Evolutionary conservation across 2,797 vertebrate genomes (phyloP).

Genomic region (Megaceryle alcyon): DNA sequence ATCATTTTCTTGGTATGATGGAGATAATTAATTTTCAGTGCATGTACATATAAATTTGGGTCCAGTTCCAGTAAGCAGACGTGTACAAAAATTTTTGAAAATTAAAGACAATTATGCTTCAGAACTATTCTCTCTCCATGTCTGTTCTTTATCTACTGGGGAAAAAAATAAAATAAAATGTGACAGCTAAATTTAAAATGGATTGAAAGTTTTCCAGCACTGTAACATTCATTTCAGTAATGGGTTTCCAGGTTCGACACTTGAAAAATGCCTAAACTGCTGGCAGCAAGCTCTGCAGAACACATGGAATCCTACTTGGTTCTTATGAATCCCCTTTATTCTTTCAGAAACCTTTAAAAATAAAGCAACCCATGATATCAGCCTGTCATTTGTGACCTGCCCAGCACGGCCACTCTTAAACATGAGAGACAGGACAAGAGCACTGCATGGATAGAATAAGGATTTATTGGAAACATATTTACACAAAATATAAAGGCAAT

Average conservation of each 20-base stretch:
- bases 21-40: not conserved
- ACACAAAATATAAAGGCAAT: not conserved
- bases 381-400: not conserved
- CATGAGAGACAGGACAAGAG: not conserved
- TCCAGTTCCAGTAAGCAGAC: not conserved
- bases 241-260: not conserved
- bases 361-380: not conserved
- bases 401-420: not conserved
- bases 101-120: not conserved
- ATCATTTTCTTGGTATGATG: not conserved
- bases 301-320: not conserved
- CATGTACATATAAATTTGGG: not conserved
- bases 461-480: slow-evolving; percentile 40
- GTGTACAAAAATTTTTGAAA: not conserved
- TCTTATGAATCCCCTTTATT: not conserved
- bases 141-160: not conserved
- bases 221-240: not conserved
- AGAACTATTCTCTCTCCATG: not conserved
- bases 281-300: not conserved
- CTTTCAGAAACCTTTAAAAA: not conserved
- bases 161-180: not conserved
- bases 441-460: not conserved
- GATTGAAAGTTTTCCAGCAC: not conserved
- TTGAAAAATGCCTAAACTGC: not conserved
- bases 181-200: not conserved